These are phyloP conservation scores for Rhinoptilus africanus DNA, from an alignment of 2,113 vertebrate genomes.

Conservation along the genomic window DNA sequence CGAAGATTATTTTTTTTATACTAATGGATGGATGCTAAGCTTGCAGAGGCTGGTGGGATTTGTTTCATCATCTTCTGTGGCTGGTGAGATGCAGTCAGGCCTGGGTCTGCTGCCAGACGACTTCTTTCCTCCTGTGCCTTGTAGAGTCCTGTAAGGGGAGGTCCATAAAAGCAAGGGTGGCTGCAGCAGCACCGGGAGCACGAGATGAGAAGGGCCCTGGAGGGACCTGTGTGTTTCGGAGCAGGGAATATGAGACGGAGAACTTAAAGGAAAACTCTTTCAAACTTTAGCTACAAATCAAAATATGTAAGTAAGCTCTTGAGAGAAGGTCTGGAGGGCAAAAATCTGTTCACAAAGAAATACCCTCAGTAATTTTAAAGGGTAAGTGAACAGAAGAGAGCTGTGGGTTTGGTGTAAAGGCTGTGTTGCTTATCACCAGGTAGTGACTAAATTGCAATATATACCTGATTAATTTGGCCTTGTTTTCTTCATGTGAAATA, in stretches of 20 bases:
- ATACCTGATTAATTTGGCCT: background rate
- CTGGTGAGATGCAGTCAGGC: background rate
- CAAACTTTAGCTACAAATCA: background rate
- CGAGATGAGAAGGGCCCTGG: background rate
- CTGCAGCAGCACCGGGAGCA: accelerated
- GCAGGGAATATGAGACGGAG: background rate
- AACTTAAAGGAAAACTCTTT: background rate
- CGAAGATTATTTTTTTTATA: background rate
- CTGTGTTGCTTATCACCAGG: background rate
- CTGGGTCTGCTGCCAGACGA: background rate
- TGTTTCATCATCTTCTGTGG: background rate
- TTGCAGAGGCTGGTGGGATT: background rate
- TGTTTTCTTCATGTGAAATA: background rate
- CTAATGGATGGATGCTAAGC: background rate
- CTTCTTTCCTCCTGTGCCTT: background rate
- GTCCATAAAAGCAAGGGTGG: background rate
- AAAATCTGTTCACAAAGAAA: background rate
- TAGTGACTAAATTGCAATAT: background rate
- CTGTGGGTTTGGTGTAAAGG: background rate
- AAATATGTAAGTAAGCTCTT: background rate
- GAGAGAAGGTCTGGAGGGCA: background rate
- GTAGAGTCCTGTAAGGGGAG: background rate
- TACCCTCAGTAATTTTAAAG: background rate
- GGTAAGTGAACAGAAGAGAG: background rate
- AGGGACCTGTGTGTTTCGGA: background rate